These are phyloP conservation scores for Psammodynastes pulverulentus DNA, from an alignment of 2,113 vertebrate genomes.

Conservation along the genomic window DNA sequence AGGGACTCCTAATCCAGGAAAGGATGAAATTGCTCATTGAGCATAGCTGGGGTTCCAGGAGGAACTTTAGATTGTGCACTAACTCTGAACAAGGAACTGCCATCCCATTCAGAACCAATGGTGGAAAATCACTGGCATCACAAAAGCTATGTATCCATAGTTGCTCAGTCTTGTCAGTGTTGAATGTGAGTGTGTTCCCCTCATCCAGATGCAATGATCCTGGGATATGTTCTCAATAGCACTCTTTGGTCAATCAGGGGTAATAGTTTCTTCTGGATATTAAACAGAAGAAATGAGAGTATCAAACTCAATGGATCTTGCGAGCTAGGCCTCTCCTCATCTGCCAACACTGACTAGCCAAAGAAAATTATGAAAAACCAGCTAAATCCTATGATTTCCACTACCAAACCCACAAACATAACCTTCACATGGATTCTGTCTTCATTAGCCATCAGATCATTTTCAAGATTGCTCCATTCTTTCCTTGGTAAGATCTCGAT, in stretches of 20 bases:
- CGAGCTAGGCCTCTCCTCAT: not conserved
- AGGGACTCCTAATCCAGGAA: not conserved
- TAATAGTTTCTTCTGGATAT: not conserved
- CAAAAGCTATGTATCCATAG: too few species aligned
- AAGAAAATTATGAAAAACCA: not conserved
- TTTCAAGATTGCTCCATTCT: not conserved
- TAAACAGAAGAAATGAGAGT: not conserved
- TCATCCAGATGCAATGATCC: not conserved
- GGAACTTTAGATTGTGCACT: not conserved
- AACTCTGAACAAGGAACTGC: not conserved
- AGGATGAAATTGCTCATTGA: not conserved
- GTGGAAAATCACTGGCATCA: too few species aligned
- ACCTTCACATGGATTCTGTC: not conserved
- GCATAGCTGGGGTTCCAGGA: not conserved
- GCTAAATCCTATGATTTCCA: not conserved
- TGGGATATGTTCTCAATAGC: not conserved
- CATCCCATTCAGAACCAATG: not conserved
- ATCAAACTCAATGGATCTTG: not conserved
- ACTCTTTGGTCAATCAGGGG: not conserved
- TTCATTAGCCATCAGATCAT: not conserved
- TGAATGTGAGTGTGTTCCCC: too few species aligned
- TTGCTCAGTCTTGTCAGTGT: too few species aligned
- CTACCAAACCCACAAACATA: not conserved
- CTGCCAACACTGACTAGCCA: not conserved
- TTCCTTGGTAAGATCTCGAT: not conserved